Evolutionary conservation across 2,113 vertebrate species (phyloP).

Genomic region (Salvelinus fontinalis): DNA sequence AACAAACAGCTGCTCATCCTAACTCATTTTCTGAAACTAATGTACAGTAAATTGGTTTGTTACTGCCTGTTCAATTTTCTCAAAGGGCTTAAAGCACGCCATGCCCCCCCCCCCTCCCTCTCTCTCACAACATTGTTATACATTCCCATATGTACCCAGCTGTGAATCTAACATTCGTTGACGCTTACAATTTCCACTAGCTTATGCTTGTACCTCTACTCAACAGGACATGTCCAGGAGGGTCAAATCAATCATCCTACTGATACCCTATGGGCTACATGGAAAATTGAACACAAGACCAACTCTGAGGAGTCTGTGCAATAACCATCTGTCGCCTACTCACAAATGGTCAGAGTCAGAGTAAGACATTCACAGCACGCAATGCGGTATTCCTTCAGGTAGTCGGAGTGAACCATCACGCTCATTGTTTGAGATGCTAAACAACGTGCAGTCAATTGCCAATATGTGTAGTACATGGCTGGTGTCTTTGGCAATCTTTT

Average conservation of each 20-base stretch:
- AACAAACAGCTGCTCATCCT: no score
- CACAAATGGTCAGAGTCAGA: constrained; percentile 2
- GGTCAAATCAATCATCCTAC: not conserved
- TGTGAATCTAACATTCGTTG: constrained; percentile 16
- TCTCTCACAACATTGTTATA: not conserved
- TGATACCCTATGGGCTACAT: constrained; percentile 46
- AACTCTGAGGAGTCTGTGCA: constrained; percentile 15
- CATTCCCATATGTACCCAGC: not conserved
- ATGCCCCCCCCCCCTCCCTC: no score
- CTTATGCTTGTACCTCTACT: not conserved
- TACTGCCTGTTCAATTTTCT: no score
- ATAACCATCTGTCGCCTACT: constrained; percentile 25
- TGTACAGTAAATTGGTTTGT: not conserved
- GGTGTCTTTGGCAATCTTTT: constrained; percentile 15
- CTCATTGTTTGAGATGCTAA: constrained; percentile 2
- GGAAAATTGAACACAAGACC: constrained; percentile 47
- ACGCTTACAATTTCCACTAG: not conserved
- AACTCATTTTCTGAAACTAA: no score
- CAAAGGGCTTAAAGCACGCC: no score
- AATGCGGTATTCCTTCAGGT: constrained; percentile 3
- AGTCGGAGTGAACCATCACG: constrained; percentile 9
- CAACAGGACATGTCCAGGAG: not conserved
- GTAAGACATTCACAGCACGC: not conserved
- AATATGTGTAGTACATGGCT: constrained; percentile 10
- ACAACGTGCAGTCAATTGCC: constrained; percentile 1